phyloP scores from a whole-genome alignment of 2,797 vertebrate genomes.

The Nothura maculosa region DNA sequence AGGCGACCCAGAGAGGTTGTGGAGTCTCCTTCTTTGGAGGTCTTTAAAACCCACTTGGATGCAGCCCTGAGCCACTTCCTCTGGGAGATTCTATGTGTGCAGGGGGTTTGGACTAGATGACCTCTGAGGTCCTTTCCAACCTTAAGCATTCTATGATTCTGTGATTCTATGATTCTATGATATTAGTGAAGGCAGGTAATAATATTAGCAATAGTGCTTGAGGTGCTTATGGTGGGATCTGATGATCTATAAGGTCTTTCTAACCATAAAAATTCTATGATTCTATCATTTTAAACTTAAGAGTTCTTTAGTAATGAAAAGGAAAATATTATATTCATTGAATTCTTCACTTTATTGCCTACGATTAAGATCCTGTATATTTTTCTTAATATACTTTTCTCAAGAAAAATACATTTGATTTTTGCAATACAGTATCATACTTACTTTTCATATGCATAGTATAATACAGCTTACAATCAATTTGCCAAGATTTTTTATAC shows the following conservation, averaged over 20 bases:
- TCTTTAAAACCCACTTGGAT: too few relatives aligned
- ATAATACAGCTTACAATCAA: background rate
- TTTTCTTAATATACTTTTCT: background rate
- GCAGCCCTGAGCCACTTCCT: too few relatives aligned
- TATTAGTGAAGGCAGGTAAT: background rate
- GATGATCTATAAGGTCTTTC: too few relatives aligned
- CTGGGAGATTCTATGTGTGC: too few relatives aligned
- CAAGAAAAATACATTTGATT: background rate
- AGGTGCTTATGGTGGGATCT: background rate
- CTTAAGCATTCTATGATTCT: too few relatives aligned
- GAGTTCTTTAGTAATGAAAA: background rate
- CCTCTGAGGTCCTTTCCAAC: too few relatives aligned
- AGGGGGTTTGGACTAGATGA: too few relatives aligned
- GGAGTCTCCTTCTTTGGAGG: too few relatives aligned
- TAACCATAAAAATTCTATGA: too few relatives aligned
- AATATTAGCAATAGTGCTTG: background rate
- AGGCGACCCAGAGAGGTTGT: too few relatives aligned
- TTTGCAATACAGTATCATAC: background rate
- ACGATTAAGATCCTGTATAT: background rate
- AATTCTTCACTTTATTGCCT: background rate
- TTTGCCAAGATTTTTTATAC: background rate
- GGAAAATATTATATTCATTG: background rate
- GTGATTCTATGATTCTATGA: too few relatives aligned
- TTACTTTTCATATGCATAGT: background rate
- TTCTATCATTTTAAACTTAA: too few relatives aligned